Base-by-base conservation (phyloP, 2,113 vertebrate genomes). In the Heterotilapia buettikoferi region DNA sequence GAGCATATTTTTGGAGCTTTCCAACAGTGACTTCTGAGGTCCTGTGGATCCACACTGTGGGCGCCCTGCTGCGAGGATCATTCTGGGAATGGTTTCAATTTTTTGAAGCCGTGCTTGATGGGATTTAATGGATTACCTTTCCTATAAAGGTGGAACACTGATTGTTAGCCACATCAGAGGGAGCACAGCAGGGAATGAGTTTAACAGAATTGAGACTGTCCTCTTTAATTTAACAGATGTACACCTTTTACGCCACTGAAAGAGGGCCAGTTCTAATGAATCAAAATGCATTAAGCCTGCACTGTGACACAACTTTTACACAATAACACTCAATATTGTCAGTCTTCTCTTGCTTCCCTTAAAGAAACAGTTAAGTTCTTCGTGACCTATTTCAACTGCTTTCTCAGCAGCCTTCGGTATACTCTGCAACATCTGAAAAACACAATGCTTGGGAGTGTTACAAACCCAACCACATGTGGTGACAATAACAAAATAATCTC, bases 401-500 rank as follows among this genome's bases (percentile, higher is more conserved):
- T 92, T 84, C 54, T 87, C 79, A 83, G 79, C 86, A 86, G 80
- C 26, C 57, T 40, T 56, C 40, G 38, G 21, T 24, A 29, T 54
- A 40, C 18, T 54, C 50, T 12, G 56, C 36, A 26, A 38, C 57
- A 50, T 83, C 33, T 79, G 24, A 86, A 53, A 79, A 63, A 88
- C 59, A 85, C 83, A 89, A 83, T 82, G 83, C 43, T 71, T 85
- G 84, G 83, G 80, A 84, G 26, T 43, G 43, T 33, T 53, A 88
- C 71, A 79, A 84, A 87, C 80, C 40, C 57, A 80, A 83, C 79
- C 47, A 82, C 86, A 88, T 85, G 53, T 83, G 54, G 63, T 52
- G 84, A 89, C 80, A 89, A 91, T 79, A 91, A 86, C 76, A 83
- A 76, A 86, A 82, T 84, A 63, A 84, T 85, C 78, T 57, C 80